Evolutionary conservation across 2,113 vertebrate species (phyloP).

Genomic region (Apus apus): DNA sequence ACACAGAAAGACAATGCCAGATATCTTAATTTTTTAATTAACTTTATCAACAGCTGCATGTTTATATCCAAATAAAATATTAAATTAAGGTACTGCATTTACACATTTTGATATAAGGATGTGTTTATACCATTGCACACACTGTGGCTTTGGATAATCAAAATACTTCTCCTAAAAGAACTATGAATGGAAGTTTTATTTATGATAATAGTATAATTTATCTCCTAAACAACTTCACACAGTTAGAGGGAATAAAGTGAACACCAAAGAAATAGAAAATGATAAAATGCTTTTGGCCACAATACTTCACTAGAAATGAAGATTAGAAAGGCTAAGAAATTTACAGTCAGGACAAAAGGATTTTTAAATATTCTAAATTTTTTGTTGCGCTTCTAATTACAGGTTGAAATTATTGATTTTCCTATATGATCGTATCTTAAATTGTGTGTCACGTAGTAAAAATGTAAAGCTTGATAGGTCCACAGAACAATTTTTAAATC

Average conservation of each 20-base stretch:
- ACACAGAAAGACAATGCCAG: not conserved
- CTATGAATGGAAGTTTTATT: not conserved
- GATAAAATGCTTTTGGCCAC: not conserved
- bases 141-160: not conserved
- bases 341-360: constrained; percentile 49
- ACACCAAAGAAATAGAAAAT: constrained; percentile 21
- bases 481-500: constrained; percentile 49
- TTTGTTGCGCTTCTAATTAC: constrained; percentile 69
- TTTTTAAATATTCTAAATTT: constrained; percentile 64
- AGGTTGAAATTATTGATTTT: constrained; percentile 72
- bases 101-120: not conserved
- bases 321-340: constrained; percentile 29
- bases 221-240: not conserved
- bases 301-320: constrained; percentile 29
- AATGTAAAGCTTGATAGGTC: constrained; percentile 74
- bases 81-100: not conserved
- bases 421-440: constrained; percentile 74
- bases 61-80: not conserved
- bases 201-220: not conserved
- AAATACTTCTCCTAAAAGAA: not conserved
- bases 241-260: not conserved
- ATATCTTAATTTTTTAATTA: not conserved
- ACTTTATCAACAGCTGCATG: not conserved
- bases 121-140: not conserved
- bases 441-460: constrained; percentile 70